phyloP scores from a whole-genome alignment of 1,140 invertebrate species.

The Aphaenogaster ashmeadi region DNA sequence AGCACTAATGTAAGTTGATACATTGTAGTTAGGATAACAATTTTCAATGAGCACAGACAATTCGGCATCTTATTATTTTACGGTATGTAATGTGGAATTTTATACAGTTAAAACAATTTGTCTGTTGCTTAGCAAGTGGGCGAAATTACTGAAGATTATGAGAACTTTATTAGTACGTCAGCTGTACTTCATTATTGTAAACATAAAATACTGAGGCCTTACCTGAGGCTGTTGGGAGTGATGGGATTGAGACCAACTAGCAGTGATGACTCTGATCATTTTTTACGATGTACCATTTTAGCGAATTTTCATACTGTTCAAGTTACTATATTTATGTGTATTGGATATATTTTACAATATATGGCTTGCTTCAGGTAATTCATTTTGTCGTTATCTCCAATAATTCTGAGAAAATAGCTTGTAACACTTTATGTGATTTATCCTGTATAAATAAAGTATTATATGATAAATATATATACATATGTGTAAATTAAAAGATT shows the following conservation, averaged over 20 bases:
- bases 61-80: slow-evolving; percentile 15
- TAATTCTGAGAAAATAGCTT: too few relatives aligned
- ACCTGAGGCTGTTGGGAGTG: slow-evolving; percentile 90
- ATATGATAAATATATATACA: too few relatives aligned
- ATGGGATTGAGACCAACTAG: slow-evolving; percentile 91
- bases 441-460: too few relatives aligned
- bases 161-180: slow-evolving; percentile 90
- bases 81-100: not conserved
- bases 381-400: not conserved
- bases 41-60: not conserved
- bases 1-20: slow-evolving; percentile 83
- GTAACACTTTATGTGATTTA: too few relatives aligned
- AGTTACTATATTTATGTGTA: slow-evolving; percentile 89
- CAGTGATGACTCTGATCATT: slow-evolving; percentile 88
- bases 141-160: slow-evolving; percentile 90
- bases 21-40: not conserved
- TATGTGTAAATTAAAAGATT: too few relatives aligned
- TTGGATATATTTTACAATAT: slow-evolving; percentile 92
- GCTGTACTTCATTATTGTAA: slow-evolving; percentile 93
- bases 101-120: not conserved
- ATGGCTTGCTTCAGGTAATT: slow-evolving; percentile 92
- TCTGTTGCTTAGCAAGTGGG: slow-evolving; percentile 87
- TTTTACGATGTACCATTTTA: slow-evolving; percentile 86
- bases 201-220: slow-evolving; percentile 92
- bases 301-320: slow-evolving; percentile 91